Evolutionary conservation across 1,140 invertebrate genomes (phyloP).

Genomic region (Formica selysi): DNA sequence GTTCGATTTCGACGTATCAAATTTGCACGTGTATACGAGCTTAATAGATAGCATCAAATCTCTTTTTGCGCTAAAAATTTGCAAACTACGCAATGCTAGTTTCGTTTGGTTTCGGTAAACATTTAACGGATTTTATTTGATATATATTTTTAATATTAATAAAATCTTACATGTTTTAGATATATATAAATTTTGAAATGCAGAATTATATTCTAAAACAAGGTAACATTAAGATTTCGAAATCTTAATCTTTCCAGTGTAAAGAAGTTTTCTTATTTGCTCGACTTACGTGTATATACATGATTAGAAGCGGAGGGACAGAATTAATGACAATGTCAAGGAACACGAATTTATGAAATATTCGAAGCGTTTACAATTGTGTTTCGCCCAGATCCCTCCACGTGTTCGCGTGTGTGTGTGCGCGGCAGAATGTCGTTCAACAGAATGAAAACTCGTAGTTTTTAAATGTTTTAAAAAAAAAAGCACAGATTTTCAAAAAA

Average conservation of each 20-base stretch:
- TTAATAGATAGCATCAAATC: constrained; percentile 5
- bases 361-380: neutral
- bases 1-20: neutral
- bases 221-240: neutral
- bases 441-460: constrained; percentile 37
- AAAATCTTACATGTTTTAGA: neutral
- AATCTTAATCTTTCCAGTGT: neutral
- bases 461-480: neutral
- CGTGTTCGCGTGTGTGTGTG: constrained; percentile 28
- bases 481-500: neutral
- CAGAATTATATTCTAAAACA: neutral
- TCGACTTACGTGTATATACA: neutral
- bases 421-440: neutral
- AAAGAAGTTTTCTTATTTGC: neutral
- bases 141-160: neutral
- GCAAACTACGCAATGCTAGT: neutral
- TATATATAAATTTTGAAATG: neutral
- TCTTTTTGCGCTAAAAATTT: neutral
- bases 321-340: constrained; percentile 10
- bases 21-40: constrained; percentile 2
- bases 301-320: constrained; percentile 7
- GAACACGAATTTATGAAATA: constrained; percentile 33
- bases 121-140: neutral
- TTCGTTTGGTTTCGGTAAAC: neutral
- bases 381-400: neutral